These are phyloP conservation scores for Pandemis corylana DNA, from an alignment of 2,888 invertebrate species.

Conservation along the genomic window DNA sequence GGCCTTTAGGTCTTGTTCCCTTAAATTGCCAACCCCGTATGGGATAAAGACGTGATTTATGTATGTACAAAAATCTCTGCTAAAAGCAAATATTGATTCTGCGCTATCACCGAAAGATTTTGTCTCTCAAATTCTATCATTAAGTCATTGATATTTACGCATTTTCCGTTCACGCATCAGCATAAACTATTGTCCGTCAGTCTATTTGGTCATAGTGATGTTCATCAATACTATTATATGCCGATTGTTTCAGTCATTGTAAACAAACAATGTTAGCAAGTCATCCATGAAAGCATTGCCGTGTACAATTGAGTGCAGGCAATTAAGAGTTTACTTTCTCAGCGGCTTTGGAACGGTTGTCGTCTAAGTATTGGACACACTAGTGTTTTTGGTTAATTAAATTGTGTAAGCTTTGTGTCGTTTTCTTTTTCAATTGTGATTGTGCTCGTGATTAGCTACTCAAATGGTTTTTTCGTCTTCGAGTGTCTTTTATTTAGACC, in stretches of 20 bases:
- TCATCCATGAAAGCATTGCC: conserved; percentile 49
- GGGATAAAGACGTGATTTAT: too few relatives aligned
- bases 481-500: too few relatives aligned
- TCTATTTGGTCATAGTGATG: conserved; percentile 4
- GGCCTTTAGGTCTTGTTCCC: too few relatives aligned
- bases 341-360: neutral
- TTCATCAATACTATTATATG: neutral
- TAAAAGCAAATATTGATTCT: too few relatives aligned
- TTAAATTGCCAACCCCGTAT: too few relatives aligned
- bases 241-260: conserved; percentile 8
- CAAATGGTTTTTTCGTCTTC: too few relatives aligned
- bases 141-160: neutral
- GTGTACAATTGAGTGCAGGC: conserved; percentile 44
- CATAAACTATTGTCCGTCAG: neutral
- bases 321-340: conserved; percentile 32
- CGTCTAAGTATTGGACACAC: conserved; percentile 9
- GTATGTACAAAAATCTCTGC: too few relatives aligned
- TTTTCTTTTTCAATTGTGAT: too few relatives aligned
- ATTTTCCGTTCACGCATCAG: neutral
- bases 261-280: conserved; percentile 23
- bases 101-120: too few relatives aligned
- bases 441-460: too few relatives aligned
- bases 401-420: neutral
- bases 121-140: neutral
- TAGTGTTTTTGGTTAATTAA: neutral